Percentiles rank a stretch among this genome's conserved stretches.
These are phyloP conservation scores for Rhopilema esculentum DNA, from an alignment of 30 jellyfish, hydroid and myxozoan genomes.

Conservation along the genomic window DNA sequence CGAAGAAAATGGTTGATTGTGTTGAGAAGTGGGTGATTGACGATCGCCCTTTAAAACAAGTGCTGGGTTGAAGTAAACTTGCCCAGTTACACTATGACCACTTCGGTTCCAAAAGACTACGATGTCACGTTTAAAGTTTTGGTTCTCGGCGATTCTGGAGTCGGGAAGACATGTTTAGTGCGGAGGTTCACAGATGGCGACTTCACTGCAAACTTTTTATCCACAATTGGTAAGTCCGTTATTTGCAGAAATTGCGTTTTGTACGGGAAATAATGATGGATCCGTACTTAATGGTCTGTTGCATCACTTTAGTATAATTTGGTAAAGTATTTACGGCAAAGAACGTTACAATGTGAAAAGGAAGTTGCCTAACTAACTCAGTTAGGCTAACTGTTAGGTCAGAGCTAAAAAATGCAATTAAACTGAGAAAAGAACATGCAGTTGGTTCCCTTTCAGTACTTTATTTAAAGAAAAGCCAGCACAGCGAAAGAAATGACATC, in stretches of 20 bases:
- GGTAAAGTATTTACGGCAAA: too few species aligned
- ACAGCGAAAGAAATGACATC: too few species aligned
- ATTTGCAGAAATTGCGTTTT: neutral
- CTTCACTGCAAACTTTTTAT: conserved; percentile 55
- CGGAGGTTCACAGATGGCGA: conserved; percentile 71
- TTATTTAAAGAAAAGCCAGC: too few species aligned
- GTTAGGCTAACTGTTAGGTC: too few species aligned
- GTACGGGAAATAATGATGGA: neutral
- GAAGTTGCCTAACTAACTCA: too few species aligned
- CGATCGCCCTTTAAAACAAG: neutral
- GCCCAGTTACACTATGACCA: neutral
- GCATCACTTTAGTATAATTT: neutral
- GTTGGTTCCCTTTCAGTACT: too few species aligned
- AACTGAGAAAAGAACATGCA: too few species aligned
- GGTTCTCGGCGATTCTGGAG: conserved; percentile 83
- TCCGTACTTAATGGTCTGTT: neutral
- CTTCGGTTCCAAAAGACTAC: conserved; percentile 56
- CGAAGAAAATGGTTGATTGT: neutral
- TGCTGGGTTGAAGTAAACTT: neutral
- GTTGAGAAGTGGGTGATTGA: neutral
- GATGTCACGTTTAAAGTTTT: conserved; percentile 68
- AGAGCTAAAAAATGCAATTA: too few species aligned
- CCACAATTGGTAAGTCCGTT: conserved; percentile 77
- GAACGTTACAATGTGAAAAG: too few species aligned
- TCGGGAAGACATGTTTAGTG: conserved; percentile 76